Conservation (phyloP, 2,888 invertebrate species). For the Candidula unifasciata region DNA sequence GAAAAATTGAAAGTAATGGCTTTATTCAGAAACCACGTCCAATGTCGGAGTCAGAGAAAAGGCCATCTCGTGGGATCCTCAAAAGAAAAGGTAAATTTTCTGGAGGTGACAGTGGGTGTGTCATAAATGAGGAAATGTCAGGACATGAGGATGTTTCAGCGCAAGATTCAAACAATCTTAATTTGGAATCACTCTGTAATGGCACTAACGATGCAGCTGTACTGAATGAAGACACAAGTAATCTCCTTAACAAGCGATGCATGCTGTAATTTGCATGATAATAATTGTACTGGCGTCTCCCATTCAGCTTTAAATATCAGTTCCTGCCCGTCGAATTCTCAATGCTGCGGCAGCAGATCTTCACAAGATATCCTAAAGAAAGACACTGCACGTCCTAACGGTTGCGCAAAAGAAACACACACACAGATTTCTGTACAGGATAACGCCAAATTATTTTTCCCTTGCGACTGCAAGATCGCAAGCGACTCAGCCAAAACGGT, state of each 20-base stretch:
- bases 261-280: neutral
- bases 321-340: neutral
- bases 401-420: neutral
- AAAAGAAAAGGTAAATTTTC: slow-evolving; percentile 70
- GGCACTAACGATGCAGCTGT: slow-evolving; percentile 23
- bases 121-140: slow-evolving; percentile 58
- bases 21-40: neutral
- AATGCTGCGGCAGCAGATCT: neutral
- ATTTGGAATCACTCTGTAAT: slow-evolving; percentile 5
- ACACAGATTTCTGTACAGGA: neutral
- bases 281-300: neutral
- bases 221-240: neutral
- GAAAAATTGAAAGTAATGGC: neutral
- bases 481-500: neutral
- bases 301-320: neutral
- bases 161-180: slow-evolving; percentile 16
- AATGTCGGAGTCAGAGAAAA: slow-evolving; percentile 69
- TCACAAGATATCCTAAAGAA: neutral
- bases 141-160: slow-evolving; percentile 3
- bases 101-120: slow-evolving; percentile 70
- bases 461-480: neutral
- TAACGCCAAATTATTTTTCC: neutral
- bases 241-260: neutral
- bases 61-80: slow-evolving; percentile 73
- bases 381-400: too few relatives aligned